phyloP scores from a whole-genome alignment of 2,888 invertebrate genomes.

The Anthrax anthrax region DNA sequence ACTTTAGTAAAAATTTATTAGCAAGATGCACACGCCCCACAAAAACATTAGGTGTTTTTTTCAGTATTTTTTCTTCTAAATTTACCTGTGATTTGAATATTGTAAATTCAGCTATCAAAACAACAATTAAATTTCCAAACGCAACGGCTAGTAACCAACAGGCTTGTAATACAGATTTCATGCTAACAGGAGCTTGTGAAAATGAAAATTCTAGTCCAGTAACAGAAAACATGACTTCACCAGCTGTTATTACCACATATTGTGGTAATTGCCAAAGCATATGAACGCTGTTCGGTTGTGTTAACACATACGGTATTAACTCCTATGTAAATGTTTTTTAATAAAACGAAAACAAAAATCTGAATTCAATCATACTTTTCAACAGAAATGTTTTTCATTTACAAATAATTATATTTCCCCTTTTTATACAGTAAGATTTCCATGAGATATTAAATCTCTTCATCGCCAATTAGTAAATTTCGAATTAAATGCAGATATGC shows the following conservation, averaged over 20 bases:
- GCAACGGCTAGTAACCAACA: slow-evolving; percentile 87
- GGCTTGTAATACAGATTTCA: slow-evolving; percentile 91
- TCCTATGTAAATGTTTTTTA: not conserved
- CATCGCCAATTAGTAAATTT: too few relatives aligned
- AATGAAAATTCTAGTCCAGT: slow-evolving; percentile 94
- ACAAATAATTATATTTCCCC: too few relatives aligned
- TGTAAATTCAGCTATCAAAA: slow-evolving; percentile 39
- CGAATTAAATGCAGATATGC: too few relatives aligned
- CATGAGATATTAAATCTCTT: too few relatives aligned
- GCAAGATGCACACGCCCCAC: too few relatives aligned
- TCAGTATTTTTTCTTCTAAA: not conserved
- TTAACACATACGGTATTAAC: slow-evolving; percentile 23
- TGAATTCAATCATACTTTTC: too few relatives aligned
- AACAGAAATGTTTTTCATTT: too few relatives aligned
- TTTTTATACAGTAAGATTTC: too few relatives aligned
- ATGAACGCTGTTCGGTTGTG: slow-evolving; percentile 57
- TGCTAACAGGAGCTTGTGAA: slow-evolving; percentile 78
- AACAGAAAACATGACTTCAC: slow-evolving; percentile 91
- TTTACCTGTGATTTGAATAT: slow-evolving; percentile 22
- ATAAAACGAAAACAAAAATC: too few relatives aligned
- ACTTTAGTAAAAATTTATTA: too few relatives aligned
- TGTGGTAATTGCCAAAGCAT: slow-evolving; percentile 76
- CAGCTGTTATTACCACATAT: slow-evolving; percentile 81
- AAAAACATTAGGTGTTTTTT: too few relatives aligned
- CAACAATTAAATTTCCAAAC: slow-evolving; percentile 85